These are phyloP conservation scores for Poecile atricapillus DNA, from an alignment of 2,113 vertebrate genomes.

Conservation along the genomic window DNA sequence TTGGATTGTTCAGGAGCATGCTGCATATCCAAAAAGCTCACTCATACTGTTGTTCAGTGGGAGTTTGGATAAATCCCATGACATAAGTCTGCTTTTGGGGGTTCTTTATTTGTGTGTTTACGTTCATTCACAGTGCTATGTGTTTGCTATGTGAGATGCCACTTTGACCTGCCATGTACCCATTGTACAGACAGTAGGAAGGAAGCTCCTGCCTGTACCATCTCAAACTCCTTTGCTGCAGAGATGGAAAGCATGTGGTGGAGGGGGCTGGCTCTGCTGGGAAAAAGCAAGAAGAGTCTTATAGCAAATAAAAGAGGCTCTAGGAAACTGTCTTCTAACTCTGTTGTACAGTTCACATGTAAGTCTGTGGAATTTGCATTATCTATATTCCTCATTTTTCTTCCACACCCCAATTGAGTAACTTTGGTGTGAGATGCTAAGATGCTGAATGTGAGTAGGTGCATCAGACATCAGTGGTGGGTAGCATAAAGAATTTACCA, in stretches of 20 bases:
- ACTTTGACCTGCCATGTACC: fast-evolving
- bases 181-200: neutral
- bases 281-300: neutral
- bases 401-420: neutral
- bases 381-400: neutral
- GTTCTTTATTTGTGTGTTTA: neutral
- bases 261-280: neutral
- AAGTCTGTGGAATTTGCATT: neutral
- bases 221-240: neutral
- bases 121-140: neutral
- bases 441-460: neutral
- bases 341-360: neutral
- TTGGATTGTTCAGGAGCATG: neutral
- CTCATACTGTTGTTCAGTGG: neutral
- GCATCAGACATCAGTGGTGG: neutral
- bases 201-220: neutral
- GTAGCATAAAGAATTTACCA: neutral
- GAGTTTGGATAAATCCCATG: neutral
- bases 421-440: conserved; percentile 1
- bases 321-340: neutral
- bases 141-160: neutral
- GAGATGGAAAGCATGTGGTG: neutral
- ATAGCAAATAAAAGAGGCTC: neutral
- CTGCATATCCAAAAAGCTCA: neutral
- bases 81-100: neutral